A percentile compares a stretch with the other conserved stretches of the same genome.
phyloP scores from a whole-genome alignment of 1,140 invertebrate species.

The Amyelois transitella region DNA sequence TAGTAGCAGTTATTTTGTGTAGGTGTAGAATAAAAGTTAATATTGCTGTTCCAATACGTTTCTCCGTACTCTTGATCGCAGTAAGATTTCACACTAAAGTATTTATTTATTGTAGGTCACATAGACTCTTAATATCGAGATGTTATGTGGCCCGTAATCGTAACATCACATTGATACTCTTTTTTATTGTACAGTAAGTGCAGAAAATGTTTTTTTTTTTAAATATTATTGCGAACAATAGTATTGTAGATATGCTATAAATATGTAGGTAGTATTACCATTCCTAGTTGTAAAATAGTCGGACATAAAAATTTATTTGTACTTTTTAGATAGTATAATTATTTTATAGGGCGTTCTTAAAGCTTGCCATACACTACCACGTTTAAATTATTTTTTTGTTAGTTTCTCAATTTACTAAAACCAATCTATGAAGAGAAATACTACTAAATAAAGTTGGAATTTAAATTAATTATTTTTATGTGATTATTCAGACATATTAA shows the following conservation, averaged over 20 bases:
- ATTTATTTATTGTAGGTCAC: too few relatives aligned
- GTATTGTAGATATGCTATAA: conserved; percentile 18
- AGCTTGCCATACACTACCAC: conserved; percentile 16
- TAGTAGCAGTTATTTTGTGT: conserved; percentile 17
- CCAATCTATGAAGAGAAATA: too few relatives aligned
- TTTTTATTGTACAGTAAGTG: too few relatives aligned
- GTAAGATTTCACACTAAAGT: not conserved
- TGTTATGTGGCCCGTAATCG: too few relatives aligned
- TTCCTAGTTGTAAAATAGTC: conserved; percentile 25
- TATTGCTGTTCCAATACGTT: conserved; percentile 15
- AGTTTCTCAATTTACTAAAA: too few relatives aligned
- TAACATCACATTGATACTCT: too few relatives aligned
- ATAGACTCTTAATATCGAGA: too few relatives aligned
- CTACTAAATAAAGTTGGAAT: too few relatives aligned
- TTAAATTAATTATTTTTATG: too few relatives aligned
- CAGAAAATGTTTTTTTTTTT: not conserved
- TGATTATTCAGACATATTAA: too few relatives aligned
- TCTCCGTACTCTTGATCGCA: not conserved
- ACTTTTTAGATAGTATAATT: conserved; percentile 19
- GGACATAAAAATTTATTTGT: conserved; percentile 10
- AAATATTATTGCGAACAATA: not conserved
- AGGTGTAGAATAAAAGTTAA: conserved; percentile 11
- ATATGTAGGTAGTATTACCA: conserved; percentile 20
- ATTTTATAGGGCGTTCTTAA: not conserved
- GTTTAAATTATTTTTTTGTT: too few relatives aligned